These are phyloP conservation scores for Lithophane semibrunnea DNA, from an alignment of 2,888 invertebrate genomes.

Conservation along the genomic window DNA sequence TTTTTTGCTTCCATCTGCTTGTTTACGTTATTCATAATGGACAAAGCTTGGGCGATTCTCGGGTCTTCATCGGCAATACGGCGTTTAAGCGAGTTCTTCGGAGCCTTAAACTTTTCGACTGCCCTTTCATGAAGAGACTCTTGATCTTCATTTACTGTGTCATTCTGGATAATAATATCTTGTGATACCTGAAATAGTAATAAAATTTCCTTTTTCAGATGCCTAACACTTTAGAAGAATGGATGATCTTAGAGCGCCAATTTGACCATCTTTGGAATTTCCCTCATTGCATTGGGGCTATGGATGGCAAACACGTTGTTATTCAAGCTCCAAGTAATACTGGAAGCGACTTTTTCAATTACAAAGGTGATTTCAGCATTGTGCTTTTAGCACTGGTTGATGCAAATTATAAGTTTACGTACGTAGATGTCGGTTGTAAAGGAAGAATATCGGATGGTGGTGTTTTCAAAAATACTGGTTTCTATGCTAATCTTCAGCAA, in stretches of 20 bases:
- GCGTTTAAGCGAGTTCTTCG: conserved; percentile 60
- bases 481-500: conserved; percentile 53
- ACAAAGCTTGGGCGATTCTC: conserved; percentile 57
- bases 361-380: conserved; percentile 57
- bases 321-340: conserved; percentile 51
- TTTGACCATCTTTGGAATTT: conserved; percentile 56
- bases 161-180: conserved; percentile 34
- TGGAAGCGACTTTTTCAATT: conserved; percentile 51
- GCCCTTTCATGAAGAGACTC: conserved; percentile 43
- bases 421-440: conserved; percentile 58
- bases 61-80: conserved; percentile 54
- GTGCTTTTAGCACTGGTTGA: conserved; percentile 58
- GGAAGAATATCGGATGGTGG: conserved; percentile 56
- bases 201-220: conserved; percentile 52
- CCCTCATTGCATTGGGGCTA: conserved; percentile 52
- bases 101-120: conserved; percentile 63
- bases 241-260: conserved; percentile 53
- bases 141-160: conserved; percentile 23
- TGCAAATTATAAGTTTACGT: conserved; percentile 58
- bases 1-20: conserved; percentile 60
- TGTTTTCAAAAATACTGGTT: conserved; percentile 60
- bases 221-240: conserved; percentile 50
- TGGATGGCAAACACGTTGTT: conserved; percentile 56
- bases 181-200: conserved; percentile 49
- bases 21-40: conserved; percentile 62